Conservation (phyloP, 2,888 invertebrate species). For the Andrena marginata region DNA sequence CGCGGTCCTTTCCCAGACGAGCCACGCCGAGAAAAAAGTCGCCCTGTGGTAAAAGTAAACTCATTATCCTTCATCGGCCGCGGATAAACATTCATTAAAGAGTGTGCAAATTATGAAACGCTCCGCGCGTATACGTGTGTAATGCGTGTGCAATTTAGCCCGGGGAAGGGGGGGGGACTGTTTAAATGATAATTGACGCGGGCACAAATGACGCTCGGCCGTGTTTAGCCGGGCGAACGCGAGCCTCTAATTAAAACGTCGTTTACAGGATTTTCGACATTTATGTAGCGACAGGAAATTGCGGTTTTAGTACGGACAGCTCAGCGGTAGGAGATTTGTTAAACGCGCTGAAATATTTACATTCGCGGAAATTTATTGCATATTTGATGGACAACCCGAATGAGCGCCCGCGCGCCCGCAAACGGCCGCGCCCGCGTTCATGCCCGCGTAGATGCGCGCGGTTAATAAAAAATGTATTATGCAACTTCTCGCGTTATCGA, state of each 20-base stretch:
- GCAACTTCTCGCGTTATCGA: constrained; percentile 63
- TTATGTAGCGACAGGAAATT: constrained; percentile 71
- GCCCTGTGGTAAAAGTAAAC: constrained; percentile 41
- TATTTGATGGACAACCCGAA: constrained; percentile 49
- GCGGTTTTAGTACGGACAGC: constrained; percentile 60
- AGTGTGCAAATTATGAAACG: constrained; percentile 56
- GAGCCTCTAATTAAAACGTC: constrained; percentile 74
- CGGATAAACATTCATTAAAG: constrained; percentile 67
- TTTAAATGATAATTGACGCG: constrained; percentile 75
- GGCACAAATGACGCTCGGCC: constrained; percentile 57
- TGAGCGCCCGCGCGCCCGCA: not conserved
- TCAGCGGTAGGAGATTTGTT: constrained; percentile 59
- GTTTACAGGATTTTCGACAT: constrained; percentile 71
- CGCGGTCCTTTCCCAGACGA: not conserved
- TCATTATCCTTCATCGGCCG: constrained; percentile 57
- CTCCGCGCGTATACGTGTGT: constrained; percentile 25
- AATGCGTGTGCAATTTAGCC: constrained; percentile 60
- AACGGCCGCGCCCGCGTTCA: constrained; percentile 8
- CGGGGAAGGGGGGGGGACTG: constrained; percentile 27
- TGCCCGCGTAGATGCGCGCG: constrained; percentile 29
- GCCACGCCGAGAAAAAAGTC: not conserved
- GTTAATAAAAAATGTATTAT: constrained; percentile 64
- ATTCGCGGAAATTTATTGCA: constrained; percentile 65
- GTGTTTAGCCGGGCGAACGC: constrained; percentile 65
- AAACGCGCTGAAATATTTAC: constrained; percentile 70